Conservation (phyloP, 2,888 invertebrate genomes). For the Ctena decussata region DNA sequence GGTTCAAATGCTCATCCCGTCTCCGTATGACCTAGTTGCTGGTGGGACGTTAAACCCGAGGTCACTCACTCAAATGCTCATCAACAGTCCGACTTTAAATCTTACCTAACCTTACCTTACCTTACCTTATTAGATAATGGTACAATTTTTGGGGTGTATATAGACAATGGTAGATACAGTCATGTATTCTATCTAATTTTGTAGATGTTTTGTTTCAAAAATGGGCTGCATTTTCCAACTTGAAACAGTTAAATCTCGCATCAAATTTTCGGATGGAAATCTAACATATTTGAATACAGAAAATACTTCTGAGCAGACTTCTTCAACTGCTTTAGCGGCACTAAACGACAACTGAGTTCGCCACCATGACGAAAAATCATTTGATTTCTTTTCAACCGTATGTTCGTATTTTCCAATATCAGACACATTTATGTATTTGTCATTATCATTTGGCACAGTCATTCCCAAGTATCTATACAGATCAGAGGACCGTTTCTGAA, state of each 20-base stretch:
- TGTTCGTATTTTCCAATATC: conserved; percentile 1
- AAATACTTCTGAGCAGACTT: background rate
- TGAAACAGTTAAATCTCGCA: background rate
- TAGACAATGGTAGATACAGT: no score
- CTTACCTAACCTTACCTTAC: no score
- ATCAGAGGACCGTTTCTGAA: background rate
- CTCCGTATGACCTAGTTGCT: no score
- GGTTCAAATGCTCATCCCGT: no score
- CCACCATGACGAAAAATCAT: conserved; percentile 3
- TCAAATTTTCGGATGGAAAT: background rate
- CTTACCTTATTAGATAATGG: no score
- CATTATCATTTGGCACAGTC: background rate
- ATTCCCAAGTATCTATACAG: background rate
- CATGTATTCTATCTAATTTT: no score
- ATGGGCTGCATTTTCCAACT: background rate
- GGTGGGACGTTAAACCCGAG: no score
- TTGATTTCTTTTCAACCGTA: background rate
- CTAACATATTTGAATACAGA: background rate
- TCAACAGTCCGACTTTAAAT: no score
- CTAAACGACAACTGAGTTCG: background rate
- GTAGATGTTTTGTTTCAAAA: background rate
- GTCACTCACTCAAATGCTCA: no score
- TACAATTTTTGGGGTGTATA: no score
- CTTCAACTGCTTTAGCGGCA: background rate
- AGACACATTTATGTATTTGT: background rate